These are phyloP conservation scores for Bambusicola thoracicus DNA, from an alignment of 2,113 vertebrate genomes.

Conservation along the genomic window DNA sequence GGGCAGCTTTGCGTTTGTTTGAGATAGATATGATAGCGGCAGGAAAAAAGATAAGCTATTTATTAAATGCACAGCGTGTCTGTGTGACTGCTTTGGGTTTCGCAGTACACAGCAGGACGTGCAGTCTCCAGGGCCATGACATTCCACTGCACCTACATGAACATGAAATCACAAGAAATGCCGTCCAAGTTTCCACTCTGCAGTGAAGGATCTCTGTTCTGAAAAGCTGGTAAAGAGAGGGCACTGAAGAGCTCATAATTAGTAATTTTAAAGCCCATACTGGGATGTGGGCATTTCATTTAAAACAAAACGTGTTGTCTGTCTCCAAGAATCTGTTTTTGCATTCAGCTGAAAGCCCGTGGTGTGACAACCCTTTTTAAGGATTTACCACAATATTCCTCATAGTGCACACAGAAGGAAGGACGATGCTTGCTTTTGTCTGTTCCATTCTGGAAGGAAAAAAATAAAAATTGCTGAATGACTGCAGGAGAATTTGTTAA, in stretches of 20 bases:
- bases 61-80: slow-evolving; percentile 26
- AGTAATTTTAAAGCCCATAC: neutral
- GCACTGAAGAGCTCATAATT: neutral
- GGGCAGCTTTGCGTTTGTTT: slow-evolving; percentile 39
- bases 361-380: slow-evolving; percentile 5
- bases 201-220: slow-evolving; percentile 13
- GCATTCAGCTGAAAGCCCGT: neutral
- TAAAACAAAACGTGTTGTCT: neutral
- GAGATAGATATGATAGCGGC: neutral
- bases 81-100: neutral
- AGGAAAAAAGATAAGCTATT: slow-evolving; percentile 34
- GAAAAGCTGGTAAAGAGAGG: neutral
- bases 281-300: neutral
- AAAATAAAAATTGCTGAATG: neutral
- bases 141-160: slow-evolving; percentile 49
- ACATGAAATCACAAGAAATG: slow-evolving; percentile 29
- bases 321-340: neutral
- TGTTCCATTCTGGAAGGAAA: slow-evolving; percentile 3
- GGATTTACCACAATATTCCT: slow-evolving; percentile 3
- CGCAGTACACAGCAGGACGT: neutral
- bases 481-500: slow-evolving; percentile 16
- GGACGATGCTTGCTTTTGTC: slow-evolving; percentile 1
- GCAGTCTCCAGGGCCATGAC: slow-evolving; percentile 30
- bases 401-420: neutral
- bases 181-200: slow-evolving; percentile 52